A percentile compares a stretch with the other conserved stretches of the same genome.
phyloP scores from a whole-genome alignment of 2,888 invertebrate genomes.

The Frankliniella fusca region DNA sequence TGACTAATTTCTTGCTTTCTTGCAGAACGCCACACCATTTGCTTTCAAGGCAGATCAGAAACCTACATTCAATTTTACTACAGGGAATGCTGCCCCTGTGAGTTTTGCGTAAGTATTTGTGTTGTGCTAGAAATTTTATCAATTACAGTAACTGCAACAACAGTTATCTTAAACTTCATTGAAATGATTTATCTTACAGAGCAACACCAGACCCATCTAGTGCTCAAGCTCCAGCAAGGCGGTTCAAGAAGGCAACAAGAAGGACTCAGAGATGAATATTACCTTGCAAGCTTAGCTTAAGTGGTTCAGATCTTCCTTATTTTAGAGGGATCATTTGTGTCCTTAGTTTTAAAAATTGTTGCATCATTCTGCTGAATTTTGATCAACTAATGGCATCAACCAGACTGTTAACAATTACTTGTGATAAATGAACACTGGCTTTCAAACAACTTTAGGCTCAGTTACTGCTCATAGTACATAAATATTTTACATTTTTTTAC shows the following conservation, averaged over 20 bases:
- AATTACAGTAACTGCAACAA: not conserved
- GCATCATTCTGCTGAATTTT: not conserved
- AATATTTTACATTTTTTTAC: conserved; percentile 14
- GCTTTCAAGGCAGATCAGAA: not conserved
- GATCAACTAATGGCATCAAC: conserved; percentile 5
- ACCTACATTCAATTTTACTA: not conserved
- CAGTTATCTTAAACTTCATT: not conserved
- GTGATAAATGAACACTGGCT: conserved; percentile 24
- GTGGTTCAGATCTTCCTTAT: not conserved
- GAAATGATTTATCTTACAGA: not conserved
- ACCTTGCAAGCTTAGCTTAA: not conserved
- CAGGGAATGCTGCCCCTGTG: too few species aligned
- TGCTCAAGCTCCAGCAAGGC: not conserved
- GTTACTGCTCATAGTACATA: conserved; percentile 11
- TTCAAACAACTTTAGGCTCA: conserved; percentile 7
- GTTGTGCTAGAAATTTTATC: not conserved
- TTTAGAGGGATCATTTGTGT: not conserved
- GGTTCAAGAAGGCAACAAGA: not conserved
- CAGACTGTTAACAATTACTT: conserved; percentile 1
- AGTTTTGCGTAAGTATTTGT: not conserved
- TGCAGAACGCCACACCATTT: not conserved
- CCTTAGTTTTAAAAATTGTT: not conserved
- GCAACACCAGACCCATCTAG: not conserved
- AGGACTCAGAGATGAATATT: not conserved
- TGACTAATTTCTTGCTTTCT: too few species aligned